Conservation (phyloP, 2,888 invertebrate species). For the Orchestes rusci region DNA sequence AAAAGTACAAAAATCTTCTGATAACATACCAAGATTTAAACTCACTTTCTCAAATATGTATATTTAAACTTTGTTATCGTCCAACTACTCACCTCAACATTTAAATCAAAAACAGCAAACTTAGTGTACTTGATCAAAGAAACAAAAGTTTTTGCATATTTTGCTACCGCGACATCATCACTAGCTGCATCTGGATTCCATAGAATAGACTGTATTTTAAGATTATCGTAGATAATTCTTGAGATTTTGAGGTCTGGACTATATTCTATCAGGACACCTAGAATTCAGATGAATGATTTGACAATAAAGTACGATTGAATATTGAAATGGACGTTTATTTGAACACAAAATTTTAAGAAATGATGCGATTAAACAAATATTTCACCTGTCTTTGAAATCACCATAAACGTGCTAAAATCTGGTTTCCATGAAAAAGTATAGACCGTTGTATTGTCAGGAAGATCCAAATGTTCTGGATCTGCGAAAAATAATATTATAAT, state of each 20-base stretch:
- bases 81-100: too few relatives aligned
- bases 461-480: slow-evolving; percentile 40
- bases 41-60: too few relatives aligned
- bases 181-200: slow-evolving; percentile 69
- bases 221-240: slow-evolving; percentile 43
- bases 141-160: slow-evolving; percentile 59
- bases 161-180: slow-evolving; percentile 43
- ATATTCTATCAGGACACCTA: slow-evolving; percentile 44
- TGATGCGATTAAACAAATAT: not conserved
- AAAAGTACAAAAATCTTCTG: too few relatives aligned
- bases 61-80: too few relatives aligned
- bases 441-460: slow-evolving; percentile 35
- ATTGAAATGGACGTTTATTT: too few relatives aligned
- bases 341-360: not conserved
- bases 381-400: slow-evolving; percentile 53
- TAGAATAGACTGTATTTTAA: slow-evolving; percentile 50
- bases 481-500: not conserved
- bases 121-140: slow-evolving; percentile 48
- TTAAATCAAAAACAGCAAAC: slow-evolving; percentile 49
- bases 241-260: slow-evolving; percentile 28
- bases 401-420: slow-evolving; percentile 51
- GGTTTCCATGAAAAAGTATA: slow-evolving; percentile 57
- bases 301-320: too few relatives aligned
- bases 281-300: too few relatives aligned
- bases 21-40: too few relatives aligned